Conservation (phyloP, 2,113 vertebrate species). For the Cettia cetti region DNA sequence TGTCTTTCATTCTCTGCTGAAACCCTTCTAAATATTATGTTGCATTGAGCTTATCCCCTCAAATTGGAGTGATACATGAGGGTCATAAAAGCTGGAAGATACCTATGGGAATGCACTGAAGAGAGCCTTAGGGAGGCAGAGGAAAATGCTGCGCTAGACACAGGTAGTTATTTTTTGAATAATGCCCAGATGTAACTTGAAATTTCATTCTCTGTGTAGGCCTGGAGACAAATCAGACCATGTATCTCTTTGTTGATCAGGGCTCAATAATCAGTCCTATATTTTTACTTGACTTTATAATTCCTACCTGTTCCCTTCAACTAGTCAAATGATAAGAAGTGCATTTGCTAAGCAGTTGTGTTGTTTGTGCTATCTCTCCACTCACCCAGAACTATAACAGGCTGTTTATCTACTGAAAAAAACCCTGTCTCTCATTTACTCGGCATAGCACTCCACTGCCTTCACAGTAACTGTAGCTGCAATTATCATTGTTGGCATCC, state of each 20-base stretch:
- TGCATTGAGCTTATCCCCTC: not conserved
- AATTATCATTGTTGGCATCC: constrained; percentile 60
- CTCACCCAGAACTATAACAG: constrained; percentile 20
- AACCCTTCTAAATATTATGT: not conserved
- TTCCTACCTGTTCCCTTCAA: not conserved
- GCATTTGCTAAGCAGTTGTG: constrained; percentile 14
- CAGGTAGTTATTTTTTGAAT: not conserved
- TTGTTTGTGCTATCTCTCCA: constrained; percentile 25
- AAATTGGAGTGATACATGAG: not conserved
- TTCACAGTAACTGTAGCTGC: constrained; percentile 30
- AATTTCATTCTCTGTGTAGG: not conserved
- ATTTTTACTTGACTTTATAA: constrained; percentile 23
- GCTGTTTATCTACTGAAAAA: constrained; percentile 54
- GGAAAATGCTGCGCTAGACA: not conserved
- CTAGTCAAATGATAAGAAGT: not conserved
- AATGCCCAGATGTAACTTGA: not conserved
- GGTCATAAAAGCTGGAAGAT: not conserved
- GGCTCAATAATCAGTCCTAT: not conserved
- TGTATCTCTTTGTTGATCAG: not conserved
- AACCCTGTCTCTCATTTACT: constrained; percentile 44
- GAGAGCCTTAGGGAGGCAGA: not conserved
- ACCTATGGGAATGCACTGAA: not conserved
- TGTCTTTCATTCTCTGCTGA: not conserved
- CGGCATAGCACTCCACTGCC: not conserved
- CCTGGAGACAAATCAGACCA: not conserved